Evolutionary conservation across 1,140 invertebrate genomes (phyloP).

Genomic region (Aphis gossypii): DNA sequence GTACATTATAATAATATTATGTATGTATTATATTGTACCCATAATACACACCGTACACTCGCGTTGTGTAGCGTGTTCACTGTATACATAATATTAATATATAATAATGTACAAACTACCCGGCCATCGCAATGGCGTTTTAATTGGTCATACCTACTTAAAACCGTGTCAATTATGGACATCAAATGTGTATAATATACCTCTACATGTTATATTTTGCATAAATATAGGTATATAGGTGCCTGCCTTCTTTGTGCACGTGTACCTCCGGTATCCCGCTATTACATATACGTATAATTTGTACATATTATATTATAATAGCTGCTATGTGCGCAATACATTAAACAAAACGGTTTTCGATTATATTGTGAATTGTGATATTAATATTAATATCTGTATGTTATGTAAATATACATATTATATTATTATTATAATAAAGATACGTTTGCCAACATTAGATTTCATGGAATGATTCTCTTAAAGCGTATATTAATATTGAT

Average conservation of each 20-base stretch:
- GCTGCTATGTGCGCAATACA: too few relatives aligned
- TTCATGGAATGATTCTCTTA: too few relatives aligned
- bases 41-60: background rate
- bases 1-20: background rate
- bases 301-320: too few relatives aligned
- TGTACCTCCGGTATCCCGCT: background rate
- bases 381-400: too few relatives aligned
- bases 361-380: too few relatives aligned
- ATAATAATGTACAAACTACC: background rate
- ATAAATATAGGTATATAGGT: background rate
- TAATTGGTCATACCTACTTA: slow-evolving; percentile 1
- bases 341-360: too few relatives aligned
- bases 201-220: background rate
- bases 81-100: background rate
- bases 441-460: too few relatives aligned
- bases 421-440: too few relatives aligned
- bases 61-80: background rate
- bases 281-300: background rate
- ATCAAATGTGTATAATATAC: background rate
- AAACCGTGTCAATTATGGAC: slow-evolving; percentile 7
- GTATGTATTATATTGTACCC: background rate
- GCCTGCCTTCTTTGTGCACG: background rate
- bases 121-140: background rate
- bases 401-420: too few relatives aligned
- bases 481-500: too few relatives aligned